Conservation (phyloP, 2,113 vertebrate genomes). For the Lycaon pictus region DNA sequence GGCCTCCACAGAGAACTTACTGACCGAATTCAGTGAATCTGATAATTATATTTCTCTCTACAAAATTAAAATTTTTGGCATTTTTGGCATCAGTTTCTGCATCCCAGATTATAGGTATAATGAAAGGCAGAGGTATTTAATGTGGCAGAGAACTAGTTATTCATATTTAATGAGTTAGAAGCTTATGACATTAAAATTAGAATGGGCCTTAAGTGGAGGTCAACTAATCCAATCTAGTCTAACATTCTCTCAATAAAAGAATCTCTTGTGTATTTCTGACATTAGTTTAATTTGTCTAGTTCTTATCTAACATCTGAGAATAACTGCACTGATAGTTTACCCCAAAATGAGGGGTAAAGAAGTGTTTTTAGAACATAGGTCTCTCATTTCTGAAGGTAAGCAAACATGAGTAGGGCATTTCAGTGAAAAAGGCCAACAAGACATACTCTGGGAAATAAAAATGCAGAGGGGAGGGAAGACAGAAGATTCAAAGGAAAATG, state of each 20-base stretch:
- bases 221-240: neutral
- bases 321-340: neutral
- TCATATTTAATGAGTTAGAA: neutral
- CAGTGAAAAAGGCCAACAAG: neutral
- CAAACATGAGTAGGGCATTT: neutral
- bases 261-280: neutral
- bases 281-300: neutral
- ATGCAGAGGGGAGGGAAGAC: neutral
- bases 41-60: neutral
- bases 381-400: slow-evolving; percentile 25
- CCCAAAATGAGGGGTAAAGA: neutral
- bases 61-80: neutral
- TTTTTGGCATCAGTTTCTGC: neutral
- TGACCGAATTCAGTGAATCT: neutral
- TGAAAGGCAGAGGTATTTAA: neutral
- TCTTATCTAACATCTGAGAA: neutral
- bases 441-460: neutral
- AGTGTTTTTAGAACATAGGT: slow-evolving; percentile 7
- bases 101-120: neutral
- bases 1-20: neutral
- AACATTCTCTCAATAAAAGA: neutral
- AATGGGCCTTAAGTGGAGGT: neutral
- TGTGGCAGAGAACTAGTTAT: neutral
- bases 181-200: neutral
- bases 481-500: neutral